Evolutionary conservation across 2,888 invertebrate species (phyloP).

Genomic region (Enchytraeus crypticus): DNA sequence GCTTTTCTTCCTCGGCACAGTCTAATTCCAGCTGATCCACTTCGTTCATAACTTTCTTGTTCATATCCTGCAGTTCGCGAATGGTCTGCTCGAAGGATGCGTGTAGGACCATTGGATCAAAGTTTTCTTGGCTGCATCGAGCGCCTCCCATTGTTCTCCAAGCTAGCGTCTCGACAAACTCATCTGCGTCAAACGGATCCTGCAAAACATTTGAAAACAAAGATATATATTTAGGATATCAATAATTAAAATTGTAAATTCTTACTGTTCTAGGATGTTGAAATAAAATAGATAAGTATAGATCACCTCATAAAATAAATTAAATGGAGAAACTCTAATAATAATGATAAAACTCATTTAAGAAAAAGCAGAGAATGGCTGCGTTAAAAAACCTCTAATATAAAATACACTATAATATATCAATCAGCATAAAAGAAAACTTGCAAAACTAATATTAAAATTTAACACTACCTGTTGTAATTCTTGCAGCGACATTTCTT

Average conservation of each 20-base stretch:
- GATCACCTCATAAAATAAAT: too few species aligned
- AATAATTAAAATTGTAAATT: background rate
- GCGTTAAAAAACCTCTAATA: too few species aligned
- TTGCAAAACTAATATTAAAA: too few species aligned
- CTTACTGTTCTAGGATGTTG: too few species aligned
- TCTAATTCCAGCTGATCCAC: conserved; percentile 60
- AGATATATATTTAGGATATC: background rate
- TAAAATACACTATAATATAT: too few species aligned
- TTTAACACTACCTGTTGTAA: too few species aligned
- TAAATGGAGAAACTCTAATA: too few species aligned
- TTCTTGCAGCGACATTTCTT: too few species aligned
- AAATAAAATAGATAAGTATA: too few species aligned
- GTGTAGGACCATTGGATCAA: conserved; percentile 78
- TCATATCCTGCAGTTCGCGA: conserved; percentile 41
- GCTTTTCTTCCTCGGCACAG: conserved; percentile 75
- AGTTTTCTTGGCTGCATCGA: conserved; percentile 57
- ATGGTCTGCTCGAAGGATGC: conserved; percentile 88
- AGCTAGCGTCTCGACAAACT: conserved; percentile 91
- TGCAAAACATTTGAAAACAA: conserved; percentile 1
- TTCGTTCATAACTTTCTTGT: conserved; percentile 34
- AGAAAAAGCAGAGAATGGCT: too few species aligned
- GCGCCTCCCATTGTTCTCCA: conserved; percentile 75
- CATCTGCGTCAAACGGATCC: conserved; percentile 52
- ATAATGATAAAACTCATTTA: too few species aligned
- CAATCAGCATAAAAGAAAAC: too few species aligned